These are phyloP conservation scores for Gastracanthus pulcherrimus DNA, from an alignment of 2,888 invertebrate genomes.

Conservation along the genomic window DNA sequence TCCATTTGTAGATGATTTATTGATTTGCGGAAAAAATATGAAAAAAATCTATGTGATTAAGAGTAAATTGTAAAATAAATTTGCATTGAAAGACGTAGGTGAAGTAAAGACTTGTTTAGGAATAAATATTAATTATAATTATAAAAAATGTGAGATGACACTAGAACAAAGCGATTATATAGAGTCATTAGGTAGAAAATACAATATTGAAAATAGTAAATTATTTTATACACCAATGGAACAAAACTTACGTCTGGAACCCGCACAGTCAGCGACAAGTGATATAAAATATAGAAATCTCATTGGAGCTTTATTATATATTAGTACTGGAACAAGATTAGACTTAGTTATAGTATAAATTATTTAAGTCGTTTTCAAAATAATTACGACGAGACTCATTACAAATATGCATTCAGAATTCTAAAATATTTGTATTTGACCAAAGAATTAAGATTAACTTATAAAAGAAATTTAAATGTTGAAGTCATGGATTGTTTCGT, in stretches of 20 bases:
- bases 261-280: too few species aligned
- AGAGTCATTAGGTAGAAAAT: neutral
- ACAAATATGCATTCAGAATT: too few species aligned
- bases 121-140: neutral
- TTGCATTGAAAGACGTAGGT: neutral
- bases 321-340: too few species aligned
- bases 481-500: too few species aligned
- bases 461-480: too few species aligned
- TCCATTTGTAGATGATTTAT: neutral
- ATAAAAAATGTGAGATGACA: neutral
- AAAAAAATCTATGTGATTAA: neutral
- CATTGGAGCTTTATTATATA: too few species aligned
- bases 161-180: constrained; percentile 4
- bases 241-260: neutral
- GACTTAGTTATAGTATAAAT: too few species aligned
- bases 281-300: too few species aligned
- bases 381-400: too few species aligned
- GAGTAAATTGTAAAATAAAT: neutral
- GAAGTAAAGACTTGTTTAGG: neutral
- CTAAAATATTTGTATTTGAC: too few species aligned
- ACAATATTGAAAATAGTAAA: neutral
- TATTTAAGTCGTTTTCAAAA: too few species aligned
- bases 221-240: neutral
- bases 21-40: neutral
- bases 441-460: too few species aligned